phyloP scores from a whole-genome alignment of 1,140 invertebrate genomes.

The Philotrypesis tridentata region DNA sequence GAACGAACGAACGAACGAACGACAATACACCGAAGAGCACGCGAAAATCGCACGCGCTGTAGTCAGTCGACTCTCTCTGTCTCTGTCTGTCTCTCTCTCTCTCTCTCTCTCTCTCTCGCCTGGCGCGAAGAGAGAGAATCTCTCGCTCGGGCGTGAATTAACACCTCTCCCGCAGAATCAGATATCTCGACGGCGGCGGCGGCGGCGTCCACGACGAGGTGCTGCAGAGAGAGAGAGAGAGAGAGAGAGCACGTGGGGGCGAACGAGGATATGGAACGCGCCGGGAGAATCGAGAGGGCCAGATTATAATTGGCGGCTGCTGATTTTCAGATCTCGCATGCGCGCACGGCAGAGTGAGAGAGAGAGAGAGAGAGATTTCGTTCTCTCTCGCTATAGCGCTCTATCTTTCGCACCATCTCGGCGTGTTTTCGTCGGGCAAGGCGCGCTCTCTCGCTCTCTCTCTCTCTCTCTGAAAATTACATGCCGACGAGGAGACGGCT shows the following conservation, averaged over 20 bases:
- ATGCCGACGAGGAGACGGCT: neutral
- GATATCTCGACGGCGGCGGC: conserved; percentile 62
- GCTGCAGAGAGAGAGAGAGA: no score
- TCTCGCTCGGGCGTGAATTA: conserved; percentile 65
- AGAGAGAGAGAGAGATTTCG: neutral
- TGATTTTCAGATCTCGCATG: conserved; percentile 32
- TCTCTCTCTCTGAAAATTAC: neutral
- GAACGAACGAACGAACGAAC: no score
- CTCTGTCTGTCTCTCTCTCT: conserved; percentile 13
- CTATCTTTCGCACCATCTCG: neutral
- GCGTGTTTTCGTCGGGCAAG: neutral
- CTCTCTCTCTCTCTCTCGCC: neutral
- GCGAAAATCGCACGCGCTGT: conserved; percentile 38
- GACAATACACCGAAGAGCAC: no score
- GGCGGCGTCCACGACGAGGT: conserved; percentile 36
- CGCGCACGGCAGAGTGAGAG: no score
- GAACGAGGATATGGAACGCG: conserved; percentile 40
- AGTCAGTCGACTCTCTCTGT: no score
- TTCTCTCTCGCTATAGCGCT: neutral
- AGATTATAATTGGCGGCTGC: conserved; percentile 61
- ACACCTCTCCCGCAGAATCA: conserved; percentile 70
- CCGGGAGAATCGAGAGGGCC: conserved; percentile 36
- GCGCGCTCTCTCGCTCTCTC: neutral
- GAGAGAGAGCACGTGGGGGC: conserved; percentile 30
- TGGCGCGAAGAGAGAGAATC: conserved; percentile 40